Evolutionary conservation across 2,113 vertebrate genomes (phyloP).

Genomic region (Colistium nudipinnis): DNA sequence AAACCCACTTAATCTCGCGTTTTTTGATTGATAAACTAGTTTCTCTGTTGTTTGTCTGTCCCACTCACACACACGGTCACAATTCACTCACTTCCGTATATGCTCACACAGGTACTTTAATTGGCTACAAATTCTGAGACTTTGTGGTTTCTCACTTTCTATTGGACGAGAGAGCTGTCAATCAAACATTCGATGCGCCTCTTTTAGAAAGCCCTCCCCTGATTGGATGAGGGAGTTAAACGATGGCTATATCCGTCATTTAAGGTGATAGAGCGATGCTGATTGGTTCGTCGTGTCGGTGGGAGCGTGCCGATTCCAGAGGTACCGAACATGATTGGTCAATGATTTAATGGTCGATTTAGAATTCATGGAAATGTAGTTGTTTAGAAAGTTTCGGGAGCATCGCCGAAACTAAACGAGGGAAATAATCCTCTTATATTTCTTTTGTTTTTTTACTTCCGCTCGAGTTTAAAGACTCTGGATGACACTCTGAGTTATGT

Average conservation of each 20-base stretch:
- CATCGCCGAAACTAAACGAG: neutral
- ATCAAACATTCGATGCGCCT: accelerated
- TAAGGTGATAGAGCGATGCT: neutral
- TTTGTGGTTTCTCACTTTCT: neutral
- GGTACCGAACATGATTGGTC: constrained; percentile 6
- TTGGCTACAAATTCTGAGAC: neutral
- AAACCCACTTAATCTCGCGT: accelerated
- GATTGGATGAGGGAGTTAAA: constrained; percentile 24
- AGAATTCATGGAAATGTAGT: neutral
- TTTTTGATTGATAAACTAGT: neutral
- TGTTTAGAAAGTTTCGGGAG: neutral
- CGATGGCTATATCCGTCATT: accelerated
- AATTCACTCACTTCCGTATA: neutral
- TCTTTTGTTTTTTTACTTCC: neutral
- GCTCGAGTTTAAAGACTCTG: accelerated
- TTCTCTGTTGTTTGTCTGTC: neutral
- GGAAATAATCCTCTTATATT: neutral
- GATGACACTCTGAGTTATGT: neutral
- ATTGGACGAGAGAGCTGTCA: constrained; percentile 31
- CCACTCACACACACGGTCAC: accelerated
- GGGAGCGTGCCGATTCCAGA: neutral
- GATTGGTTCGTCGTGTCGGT: neutral
- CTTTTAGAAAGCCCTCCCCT: accelerated
- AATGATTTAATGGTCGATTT: neutral
- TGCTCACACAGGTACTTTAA: neutral